These are phyloP conservation scores for Hetaerina titia DNA, from an alignment of 2,888 invertebrate genomes.

Conservation along the genomic window DNA sequence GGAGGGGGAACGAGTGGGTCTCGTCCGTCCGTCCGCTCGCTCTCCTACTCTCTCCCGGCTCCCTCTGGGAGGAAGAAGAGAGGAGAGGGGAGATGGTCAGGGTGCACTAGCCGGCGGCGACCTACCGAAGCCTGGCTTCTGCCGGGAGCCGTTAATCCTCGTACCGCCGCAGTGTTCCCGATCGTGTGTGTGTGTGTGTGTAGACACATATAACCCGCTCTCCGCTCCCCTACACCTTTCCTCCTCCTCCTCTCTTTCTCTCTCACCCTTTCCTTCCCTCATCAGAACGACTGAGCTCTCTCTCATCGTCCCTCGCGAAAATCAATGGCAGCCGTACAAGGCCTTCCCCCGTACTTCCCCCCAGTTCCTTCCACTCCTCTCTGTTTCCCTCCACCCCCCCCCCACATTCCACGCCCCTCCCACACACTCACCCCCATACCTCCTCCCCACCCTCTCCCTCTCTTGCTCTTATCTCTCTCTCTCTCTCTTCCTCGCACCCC, in stretches of 20 bases:
- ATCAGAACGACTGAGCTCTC: conserved; percentile 2
- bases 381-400: no score
- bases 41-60: background rate
- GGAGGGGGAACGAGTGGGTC: background rate
- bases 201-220: background rate
- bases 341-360: background rate
- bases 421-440: background rate
- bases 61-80: no score
- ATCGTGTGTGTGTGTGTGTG: background rate
- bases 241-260: background rate
- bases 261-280: background rate
- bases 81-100: no score
- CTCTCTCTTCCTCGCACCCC: background rate
- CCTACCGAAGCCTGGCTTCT: background rate
- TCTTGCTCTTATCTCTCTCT: background rate
- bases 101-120: no score
- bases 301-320: conserved; percentile 21
- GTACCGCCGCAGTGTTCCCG: conserved; percentile 16
- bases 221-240: background rate
- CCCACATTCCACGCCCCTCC: background rate
- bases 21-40: background rate
- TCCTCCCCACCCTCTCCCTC: background rate
- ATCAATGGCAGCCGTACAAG: conserved; percentile 61
- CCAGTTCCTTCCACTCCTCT: background rate
- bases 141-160: background rate